phyloP scores from a whole-genome alignment of 2,113 vertebrate genomes.

The Myanophis thanlyinensis region DNA sequence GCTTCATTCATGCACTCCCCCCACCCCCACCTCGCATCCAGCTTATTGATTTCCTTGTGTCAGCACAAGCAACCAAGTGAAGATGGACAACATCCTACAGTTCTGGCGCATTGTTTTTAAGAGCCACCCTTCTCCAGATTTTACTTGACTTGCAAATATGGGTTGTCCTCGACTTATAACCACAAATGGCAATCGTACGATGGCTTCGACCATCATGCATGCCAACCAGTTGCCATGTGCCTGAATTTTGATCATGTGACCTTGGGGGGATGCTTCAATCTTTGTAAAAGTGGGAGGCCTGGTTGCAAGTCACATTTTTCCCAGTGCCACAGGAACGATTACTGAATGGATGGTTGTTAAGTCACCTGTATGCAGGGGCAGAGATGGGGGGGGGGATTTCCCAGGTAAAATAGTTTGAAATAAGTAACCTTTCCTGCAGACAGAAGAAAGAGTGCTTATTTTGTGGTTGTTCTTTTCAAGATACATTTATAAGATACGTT shows the following conservation, averaged over 20 bases:
- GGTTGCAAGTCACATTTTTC: too few relatives aligned
- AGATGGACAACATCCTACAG: background rate
- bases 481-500: too few relatives aligned
- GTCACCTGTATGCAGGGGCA: background rate
- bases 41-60: background rate
- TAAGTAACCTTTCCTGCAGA: background rate
- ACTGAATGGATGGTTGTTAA: background rate
- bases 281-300: background rate
- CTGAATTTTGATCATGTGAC: background rate
- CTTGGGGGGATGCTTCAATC: background rate
- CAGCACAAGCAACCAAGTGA: background rate
- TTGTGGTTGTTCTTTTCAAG: background rate
- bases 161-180: too few relatives aligned
- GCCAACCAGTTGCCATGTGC: background rate
- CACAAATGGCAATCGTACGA: background rate
- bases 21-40: background rate
- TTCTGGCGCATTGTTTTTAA: too few relatives aligned
- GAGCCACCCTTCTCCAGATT: too few relatives aligned
- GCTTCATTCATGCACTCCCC: background rate
- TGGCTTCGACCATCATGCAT: background rate
- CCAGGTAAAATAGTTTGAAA: background rate
- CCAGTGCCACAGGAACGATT: background rate
- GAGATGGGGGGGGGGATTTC: background rate
- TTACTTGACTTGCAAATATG: background rate
- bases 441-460: background rate